A percentile compares a stretch with the other conserved stretches of the same genome.
phyloP scores from a whole-genome alignment of 92 coral and sea anemone species.

The Palythoa grandiflora region DNA sequence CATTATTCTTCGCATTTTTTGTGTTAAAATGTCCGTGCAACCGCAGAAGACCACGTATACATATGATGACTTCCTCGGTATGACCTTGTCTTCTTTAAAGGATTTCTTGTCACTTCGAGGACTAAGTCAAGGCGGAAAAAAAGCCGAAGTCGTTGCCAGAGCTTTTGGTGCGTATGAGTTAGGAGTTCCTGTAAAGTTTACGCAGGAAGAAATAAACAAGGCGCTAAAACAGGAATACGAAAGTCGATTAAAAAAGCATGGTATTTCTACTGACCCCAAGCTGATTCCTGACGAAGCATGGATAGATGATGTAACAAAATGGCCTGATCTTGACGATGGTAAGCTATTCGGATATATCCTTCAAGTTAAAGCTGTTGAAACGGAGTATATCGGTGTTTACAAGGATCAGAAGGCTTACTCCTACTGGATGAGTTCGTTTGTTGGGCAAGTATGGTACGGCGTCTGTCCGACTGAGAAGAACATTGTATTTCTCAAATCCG shows the following conservation, averaged over 20 bases:
- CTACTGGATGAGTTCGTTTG: not conserved
- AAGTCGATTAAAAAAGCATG: constrained; percentile 1
- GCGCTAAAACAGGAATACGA: constrained; percentile 6
- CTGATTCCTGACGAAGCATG: constrained; percentile 9
- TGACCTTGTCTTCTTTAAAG: constrained; percentile 23
- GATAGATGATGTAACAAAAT: constrained; percentile 33
- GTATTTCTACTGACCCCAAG: not conserved
- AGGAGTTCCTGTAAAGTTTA: constrained; percentile 41
- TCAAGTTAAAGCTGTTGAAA: constrained; percentile 37
- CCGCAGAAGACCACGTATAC: constrained; percentile 29
- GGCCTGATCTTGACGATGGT: constrained; percentile 36
- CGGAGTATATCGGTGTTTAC: constrained; percentile 17
- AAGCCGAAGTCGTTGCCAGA: constrained; percentile 43
- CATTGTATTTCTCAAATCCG: no score
- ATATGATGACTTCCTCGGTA: constrained; percentile 20
- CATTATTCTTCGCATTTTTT: not conserved
- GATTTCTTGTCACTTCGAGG: constrained; percentile 19
- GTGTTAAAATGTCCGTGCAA: constrained; percentile 38
- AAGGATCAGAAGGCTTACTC: not conserved
- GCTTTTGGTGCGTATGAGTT: constrained; percentile 57
- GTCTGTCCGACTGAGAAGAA: no score
- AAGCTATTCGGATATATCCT: constrained; percentile 21
- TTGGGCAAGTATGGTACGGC: not conserved
- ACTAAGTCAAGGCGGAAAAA: not conserved
- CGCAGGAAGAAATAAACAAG: constrained; percentile 26